Percentiles rank a stretch among this genome's conserved stretches.
Evolutionary conservation across 2,797 vertebrate species (phyloP).

Genomic region (Hydrophis major): DNA sequence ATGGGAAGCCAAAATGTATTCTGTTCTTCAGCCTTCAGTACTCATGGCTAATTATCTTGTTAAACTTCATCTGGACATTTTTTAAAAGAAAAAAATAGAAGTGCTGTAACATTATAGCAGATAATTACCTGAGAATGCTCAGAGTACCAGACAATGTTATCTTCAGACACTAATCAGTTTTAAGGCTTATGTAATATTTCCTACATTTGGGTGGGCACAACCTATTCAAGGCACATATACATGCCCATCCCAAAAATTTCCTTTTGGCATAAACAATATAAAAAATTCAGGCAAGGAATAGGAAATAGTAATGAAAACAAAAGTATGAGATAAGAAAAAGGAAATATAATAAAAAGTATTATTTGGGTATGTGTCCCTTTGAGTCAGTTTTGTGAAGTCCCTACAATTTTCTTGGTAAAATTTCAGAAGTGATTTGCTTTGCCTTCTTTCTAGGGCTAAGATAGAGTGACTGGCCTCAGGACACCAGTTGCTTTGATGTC

Average conservation of each 20-base stretch:
- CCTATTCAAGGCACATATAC: background rate
- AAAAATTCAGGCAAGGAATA: background rate
- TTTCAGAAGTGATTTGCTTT: background rate
- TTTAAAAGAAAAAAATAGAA: background rate
- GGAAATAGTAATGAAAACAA: background rate
- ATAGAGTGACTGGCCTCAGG: background rate
- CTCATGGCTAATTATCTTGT: constrained; percentile 31
- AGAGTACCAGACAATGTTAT: background rate
- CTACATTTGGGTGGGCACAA: background rate
- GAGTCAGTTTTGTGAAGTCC: background rate
- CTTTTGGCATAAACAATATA: background rate
- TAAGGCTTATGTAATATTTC: background rate
- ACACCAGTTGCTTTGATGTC: background rate
- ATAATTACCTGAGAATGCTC: background rate
- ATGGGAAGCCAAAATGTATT: constrained; percentile 26
- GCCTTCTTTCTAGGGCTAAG: background rate
- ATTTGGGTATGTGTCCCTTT: background rate
- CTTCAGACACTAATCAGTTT: background rate
- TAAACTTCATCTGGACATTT: constrained; percentile 31
- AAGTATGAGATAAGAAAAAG: background rate
- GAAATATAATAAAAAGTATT: background rate
- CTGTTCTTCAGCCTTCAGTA: constrained; percentile 13
- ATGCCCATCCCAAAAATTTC: background rate
- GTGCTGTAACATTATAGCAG: background rate
- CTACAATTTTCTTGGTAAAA: background rate